Evolutionary conservation across 2,797 vertebrate species (phyloP).

Genomic region (Thunnus albacares): DNA sequence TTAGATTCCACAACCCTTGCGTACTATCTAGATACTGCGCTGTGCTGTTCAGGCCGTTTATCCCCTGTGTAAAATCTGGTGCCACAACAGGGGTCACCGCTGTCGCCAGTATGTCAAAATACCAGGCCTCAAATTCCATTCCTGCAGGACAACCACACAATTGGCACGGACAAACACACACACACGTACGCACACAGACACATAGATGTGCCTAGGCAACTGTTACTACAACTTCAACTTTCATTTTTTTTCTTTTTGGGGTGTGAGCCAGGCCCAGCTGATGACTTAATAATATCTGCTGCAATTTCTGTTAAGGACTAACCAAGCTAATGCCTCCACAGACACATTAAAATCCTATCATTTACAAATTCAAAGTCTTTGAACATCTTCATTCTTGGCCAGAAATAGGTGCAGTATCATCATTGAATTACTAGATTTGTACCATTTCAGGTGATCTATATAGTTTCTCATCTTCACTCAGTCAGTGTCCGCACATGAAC

Average conservation of each 20-base stretch:
- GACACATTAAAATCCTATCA: not conserved
- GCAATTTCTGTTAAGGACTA: not conserved
- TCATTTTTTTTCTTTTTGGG: not conserved
- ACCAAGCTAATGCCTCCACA: not conserved
- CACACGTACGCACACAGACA: not conserved
- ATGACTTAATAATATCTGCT: not conserved
- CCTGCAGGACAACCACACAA: constrained; percentile 35
- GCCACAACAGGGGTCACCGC: constrained; percentile 24
- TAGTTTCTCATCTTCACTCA: not conserved
- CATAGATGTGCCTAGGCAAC: not conserved
- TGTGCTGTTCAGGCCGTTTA: not conserved
- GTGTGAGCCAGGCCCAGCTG: not conserved
- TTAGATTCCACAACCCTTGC: not conserved
- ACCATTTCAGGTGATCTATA: not conserved
- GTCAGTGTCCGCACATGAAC: not conserved
- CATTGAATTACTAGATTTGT: not conserved
- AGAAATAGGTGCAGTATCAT: not conserved
- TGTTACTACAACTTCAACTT: not conserved
- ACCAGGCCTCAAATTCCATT: constrained; percentile 52
- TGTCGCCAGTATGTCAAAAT: constrained; percentile 54
- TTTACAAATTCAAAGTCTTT: not conserved
- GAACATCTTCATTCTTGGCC: not conserved
- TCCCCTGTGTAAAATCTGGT: constrained; percentile 25
- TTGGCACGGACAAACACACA: constrained; percentile 6
- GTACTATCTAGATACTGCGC: constrained; percentile 5